Evolutionary conservation across 2,113 vertebrate genomes (phyloP).

Genomic region (Spea bombifrons): DNA sequence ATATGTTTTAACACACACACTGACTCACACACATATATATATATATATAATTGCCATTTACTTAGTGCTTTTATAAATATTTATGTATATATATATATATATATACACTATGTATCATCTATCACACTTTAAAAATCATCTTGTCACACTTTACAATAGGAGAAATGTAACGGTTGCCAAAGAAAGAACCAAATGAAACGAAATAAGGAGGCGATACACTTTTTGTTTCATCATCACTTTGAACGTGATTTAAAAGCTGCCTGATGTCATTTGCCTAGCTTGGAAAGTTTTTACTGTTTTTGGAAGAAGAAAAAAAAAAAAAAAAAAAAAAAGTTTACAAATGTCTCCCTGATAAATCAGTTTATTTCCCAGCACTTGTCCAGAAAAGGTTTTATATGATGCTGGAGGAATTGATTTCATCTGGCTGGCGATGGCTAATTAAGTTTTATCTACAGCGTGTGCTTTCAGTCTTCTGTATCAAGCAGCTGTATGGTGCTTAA

Average conservation of each 20-base stretch:
- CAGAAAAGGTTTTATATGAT: conserved; percentile 50
- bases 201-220: too few relatives aligned
- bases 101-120: too few relatives aligned
- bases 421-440: conserved; percentile 55
- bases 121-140: too few relatives aligned
- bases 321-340: conserved; percentile 25
- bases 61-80: too few relatives aligned
- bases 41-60: too few relatives aligned
- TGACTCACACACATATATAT: too few relatives aligned
- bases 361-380: conserved; percentile 44
- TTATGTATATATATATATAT: too few relatives aligned
- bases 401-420: conserved; percentile 40
- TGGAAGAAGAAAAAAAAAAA: background rate
- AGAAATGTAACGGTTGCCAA: too few relatives aligned
- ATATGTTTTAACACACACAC: too few relatives aligned
- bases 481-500: conserved; percentile 52
- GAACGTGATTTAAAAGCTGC: background rate
- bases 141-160: too few relatives aligned
- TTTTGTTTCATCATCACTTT: background rate
- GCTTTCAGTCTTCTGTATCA: conserved; percentile 52
- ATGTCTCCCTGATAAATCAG: conserved; percentile 30
- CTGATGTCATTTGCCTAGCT: background rate
- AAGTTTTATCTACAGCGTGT: conserved; percentile 54
- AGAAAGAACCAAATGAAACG: too few relatives aligned
- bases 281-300: background rate